A percentile compares a stretch with the other conserved stretches of the same genome.
phyloP scores from a whole-genome alignment of 2,888 invertebrate genomes.

The Chironomus riparius region DNA sequence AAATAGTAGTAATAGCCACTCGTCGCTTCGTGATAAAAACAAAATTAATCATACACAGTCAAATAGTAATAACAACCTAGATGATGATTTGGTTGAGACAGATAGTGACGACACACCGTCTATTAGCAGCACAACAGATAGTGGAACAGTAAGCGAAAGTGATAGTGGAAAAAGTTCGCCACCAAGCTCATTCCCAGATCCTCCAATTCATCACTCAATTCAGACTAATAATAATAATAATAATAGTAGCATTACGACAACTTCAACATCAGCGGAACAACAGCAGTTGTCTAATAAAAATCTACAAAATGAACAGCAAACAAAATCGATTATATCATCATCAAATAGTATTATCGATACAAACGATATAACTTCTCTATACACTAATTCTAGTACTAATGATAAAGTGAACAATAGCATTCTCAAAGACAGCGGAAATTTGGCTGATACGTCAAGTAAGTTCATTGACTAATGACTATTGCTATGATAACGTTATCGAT shows the following conservation, averaged over 20 bases:
- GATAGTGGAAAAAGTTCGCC: slow-evolving; percentile 39
- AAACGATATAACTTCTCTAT: slow-evolving; percentile 20
- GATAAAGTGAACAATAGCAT: neutral
- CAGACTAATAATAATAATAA: slow-evolving; percentile 7
- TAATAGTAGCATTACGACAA: slow-evolving; percentile 8
- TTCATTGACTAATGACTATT: neutral
- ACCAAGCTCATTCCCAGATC: slow-evolving; percentile 34
- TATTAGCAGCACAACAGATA: slow-evolving; percentile 30
- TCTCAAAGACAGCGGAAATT: slow-evolving; percentile 27
- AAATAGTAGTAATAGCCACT: neutral
- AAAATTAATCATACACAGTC: neutral
- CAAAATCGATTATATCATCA: slow-evolving; percentile 19
- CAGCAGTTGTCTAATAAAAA: neutral
- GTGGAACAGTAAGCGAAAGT: slow-evolving; percentile 34
- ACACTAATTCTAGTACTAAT: neutral
- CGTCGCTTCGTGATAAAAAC: neutral
- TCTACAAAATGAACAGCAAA: slow-evolving; percentile 15
- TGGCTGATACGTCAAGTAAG: slow-evolving; percentile 32
- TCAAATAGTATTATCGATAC: slow-evolving; percentile 23
- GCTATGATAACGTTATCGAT: neutral
- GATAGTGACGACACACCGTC: slow-evolving; percentile 13
- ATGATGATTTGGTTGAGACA: slow-evolving; percentile 20
- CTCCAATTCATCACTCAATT: slow-evolving; percentile 31
- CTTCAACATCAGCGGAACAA: slow-evolving; percentile 19
- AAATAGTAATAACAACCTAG: slow-evolving; percentile 7